phyloP scores from a whole-genome alignment of 2,797 vertebrate species.

The Dryobates pubescens region DNA sequence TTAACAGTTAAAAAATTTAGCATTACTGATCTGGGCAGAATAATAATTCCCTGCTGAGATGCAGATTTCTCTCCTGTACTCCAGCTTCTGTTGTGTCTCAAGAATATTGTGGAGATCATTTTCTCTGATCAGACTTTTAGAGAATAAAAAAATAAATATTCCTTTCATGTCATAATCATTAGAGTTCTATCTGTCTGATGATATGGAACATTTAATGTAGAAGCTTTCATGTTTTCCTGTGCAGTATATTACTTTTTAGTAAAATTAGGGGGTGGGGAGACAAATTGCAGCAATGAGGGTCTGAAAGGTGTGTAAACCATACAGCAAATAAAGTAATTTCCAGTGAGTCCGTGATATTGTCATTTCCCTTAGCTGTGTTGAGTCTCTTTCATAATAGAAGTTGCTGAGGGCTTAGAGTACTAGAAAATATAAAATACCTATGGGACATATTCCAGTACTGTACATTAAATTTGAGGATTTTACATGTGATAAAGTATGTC shows the following conservation, averaged over 20 bases:
- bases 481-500: slow-evolving; percentile 88
- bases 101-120: background rate
- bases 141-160: slow-evolving; percentile 25
- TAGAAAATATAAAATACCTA: slow-evolving; percentile 82
- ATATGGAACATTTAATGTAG: slow-evolving; percentile 40
- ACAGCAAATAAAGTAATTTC: slow-evolving; percentile 72
- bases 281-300: slow-evolving; percentile 58
- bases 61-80: background rate
- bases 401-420: slow-evolving; percentile 77
- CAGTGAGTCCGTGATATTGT: slow-evolving; percentile 61
- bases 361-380: slow-evolving; percentile 71
- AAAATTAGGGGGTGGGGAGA: slow-evolving; percentile 64
- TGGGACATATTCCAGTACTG: slow-evolving; percentile 79
- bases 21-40: background rate
- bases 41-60: background rate
- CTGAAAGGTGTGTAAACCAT: slow-evolving; percentile 61
- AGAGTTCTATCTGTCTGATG: slow-evolving; percentile 10
- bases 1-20: background rate
- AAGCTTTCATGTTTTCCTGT: slow-evolving; percentile 8
- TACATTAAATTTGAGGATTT: slow-evolving; percentile 91
- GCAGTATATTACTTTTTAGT: slow-evolving; percentile 46
- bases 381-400: slow-evolving; percentile 74
- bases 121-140: slow-evolving; percentile 50
- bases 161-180: background rate
- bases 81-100: background rate